Conservation (phyloP, 2,113 vertebrate species). For the Petroica traversi region DNA sequence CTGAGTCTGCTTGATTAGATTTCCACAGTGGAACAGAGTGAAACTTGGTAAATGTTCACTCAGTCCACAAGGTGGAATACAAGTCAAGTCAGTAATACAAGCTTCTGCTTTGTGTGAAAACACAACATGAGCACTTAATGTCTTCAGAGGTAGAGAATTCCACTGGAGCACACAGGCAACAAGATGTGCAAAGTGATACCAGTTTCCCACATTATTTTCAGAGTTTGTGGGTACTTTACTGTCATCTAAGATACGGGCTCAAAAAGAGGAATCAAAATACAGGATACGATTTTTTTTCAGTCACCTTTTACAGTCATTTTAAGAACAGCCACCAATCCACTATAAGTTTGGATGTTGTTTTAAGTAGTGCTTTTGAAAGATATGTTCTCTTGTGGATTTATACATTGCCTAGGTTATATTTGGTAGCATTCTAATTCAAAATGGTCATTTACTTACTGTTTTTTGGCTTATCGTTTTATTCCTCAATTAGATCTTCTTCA, state of each 20-base stretch:
- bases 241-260: background rate
- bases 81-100: background rate
- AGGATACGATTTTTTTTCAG: background rate
- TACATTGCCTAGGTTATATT: background rate
- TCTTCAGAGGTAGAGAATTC: background rate
- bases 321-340: background rate
- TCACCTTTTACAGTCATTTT: background rate
- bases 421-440: background rate
- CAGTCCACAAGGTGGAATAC: constrained; percentile 30
- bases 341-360: background rate
- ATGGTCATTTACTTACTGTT: background rate
- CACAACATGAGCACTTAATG: background rate
- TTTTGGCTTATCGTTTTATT: background rate
- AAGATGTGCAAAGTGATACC: background rate
- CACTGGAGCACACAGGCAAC: background rate
- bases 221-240: background rate
- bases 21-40: background rate
- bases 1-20: background rate
- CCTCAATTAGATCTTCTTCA: constrained; percentile 77
- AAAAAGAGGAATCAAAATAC: background rate
- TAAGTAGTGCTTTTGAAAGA: background rate
- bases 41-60: background rate
- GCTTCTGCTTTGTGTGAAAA: background rate
- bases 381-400: background rate
- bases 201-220: background rate